Evolutionary conservation across 2,888 invertebrate species (phyloP).

Genomic region (Crepidodera aurea): DNA sequence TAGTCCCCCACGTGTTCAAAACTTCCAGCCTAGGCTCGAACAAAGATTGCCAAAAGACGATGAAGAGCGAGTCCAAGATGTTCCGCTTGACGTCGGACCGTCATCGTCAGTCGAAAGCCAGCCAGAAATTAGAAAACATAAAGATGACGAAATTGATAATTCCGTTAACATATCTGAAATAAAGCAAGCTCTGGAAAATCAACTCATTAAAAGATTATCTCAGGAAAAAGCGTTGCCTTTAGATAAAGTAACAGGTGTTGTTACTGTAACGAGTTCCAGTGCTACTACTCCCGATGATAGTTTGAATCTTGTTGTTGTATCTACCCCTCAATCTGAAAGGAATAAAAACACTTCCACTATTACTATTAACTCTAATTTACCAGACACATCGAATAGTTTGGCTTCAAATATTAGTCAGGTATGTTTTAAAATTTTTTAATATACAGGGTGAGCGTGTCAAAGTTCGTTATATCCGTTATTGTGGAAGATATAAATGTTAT

Average conservation of each 20-base stretch:
- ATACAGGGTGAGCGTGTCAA: too few species aligned
- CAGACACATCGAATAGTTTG: slow-evolving; percentile 75
- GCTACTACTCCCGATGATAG: slow-evolving; percentile 51
- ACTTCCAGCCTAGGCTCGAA: not conserved
- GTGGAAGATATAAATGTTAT: too few species aligned
- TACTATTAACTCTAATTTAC: slow-evolving; percentile 64
- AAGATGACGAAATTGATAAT: slow-evolving; percentile 44
- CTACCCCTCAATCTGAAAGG: slow-evolving; percentile 53
- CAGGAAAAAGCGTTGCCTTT: slow-evolving; percentile 32
- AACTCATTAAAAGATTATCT: slow-evolving; percentile 44
- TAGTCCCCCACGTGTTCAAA: slow-evolving; percentile 18
- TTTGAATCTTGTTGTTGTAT: slow-evolving; percentile 54
- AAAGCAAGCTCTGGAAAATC: slow-evolving; percentile 48
- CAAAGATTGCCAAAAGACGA: not conserved
- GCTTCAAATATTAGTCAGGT: slow-evolving; percentile 77
- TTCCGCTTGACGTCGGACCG: not conserved
- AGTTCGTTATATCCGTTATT: too few species aligned
- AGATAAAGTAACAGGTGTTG: slow-evolving; percentile 44
- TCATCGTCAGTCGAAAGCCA: not conserved
- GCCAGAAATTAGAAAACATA: not conserved
- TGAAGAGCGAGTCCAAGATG: not conserved
- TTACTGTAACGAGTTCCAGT: slow-evolving; percentile 51
- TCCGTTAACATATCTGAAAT: slow-evolving; percentile 45
- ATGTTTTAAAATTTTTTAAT: too few species aligned
- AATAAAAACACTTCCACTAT: slow-evolving; percentile 64